Conservation (phyloP, 2,888 invertebrate species). For the Napeogenes sylphis region DNA sequence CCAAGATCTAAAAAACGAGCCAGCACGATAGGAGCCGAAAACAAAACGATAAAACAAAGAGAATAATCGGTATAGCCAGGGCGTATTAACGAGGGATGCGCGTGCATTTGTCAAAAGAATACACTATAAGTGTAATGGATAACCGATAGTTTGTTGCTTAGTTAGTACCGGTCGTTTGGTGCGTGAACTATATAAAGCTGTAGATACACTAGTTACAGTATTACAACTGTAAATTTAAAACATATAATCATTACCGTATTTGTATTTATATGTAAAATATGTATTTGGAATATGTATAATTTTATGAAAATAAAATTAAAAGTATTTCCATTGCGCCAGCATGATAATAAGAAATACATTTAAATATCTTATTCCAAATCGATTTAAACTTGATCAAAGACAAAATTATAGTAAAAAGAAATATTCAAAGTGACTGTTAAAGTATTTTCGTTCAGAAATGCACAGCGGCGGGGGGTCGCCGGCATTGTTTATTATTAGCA, state of each 20-base stretch:
- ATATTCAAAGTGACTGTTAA: conserved; percentile 17
- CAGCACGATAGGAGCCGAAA: conserved; percentile 26
- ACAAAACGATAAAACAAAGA: conserved; percentile 49
- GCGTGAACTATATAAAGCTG: conserved; percentile 35
- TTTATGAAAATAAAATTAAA: no score
- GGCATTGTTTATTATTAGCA: conserved; percentile 28
- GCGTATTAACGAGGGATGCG: conserved; percentile 55
- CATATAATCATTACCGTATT: no score
- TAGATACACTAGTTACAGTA: conserved; percentile 33
- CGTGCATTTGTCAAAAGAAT: conserved; percentile 68
- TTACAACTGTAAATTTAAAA: neutral
- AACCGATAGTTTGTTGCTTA: conserved; percentile 70
- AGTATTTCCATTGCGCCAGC: no score
- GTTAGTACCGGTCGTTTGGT: conserved; percentile 58
- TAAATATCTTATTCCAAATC: no score
- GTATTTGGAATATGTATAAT: no score
- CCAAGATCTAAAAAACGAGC: conserved; percentile 29
- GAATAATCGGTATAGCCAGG: conserved; percentile 46
- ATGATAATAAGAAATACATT: no score
- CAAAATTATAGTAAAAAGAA: conserved; percentile 2
- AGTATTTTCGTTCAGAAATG: conserved; percentile 22
- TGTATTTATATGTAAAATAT: no score
- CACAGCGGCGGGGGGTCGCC: conserved; percentile 20
- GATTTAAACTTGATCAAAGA: no score
- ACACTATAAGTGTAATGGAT: conserved; percentile 73